phyloP scores from a whole-genome alignment of 2,888 invertebrate species.

The Tortrix viridana region DNA sequence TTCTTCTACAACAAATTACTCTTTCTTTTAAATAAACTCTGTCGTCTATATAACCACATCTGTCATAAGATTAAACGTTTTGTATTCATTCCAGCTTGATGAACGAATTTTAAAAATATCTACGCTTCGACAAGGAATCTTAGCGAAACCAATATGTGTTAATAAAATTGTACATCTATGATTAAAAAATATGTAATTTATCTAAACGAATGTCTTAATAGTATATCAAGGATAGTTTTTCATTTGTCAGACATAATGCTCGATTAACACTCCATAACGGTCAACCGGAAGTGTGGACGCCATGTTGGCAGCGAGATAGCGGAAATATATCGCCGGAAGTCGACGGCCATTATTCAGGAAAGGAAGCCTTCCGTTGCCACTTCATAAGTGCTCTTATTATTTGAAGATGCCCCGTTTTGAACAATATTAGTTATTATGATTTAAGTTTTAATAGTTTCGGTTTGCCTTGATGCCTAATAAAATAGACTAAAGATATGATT shows the following conservation, averaged over 20 bases:
- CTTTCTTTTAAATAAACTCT: too few species aligned
- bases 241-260: constrained; percentile 77
- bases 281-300: constrained; percentile 77
- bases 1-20: too few species aligned
- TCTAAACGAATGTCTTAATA: constrained; percentile 34
- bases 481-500: too few species aligned
- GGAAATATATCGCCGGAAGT: constrained; percentile 83
- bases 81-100: too few species aligned
- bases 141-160: too few species aligned
- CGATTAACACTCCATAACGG: constrained; percentile 83
- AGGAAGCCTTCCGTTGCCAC: constrained; percentile 74
- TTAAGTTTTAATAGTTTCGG: neutral
- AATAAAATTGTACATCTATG: too few species aligned
- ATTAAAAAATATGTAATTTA: too few species aligned
- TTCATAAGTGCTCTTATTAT: constrained; percentile 74
- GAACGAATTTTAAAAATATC: too few species aligned
- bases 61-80: too few species aligned
- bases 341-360: constrained; percentile 79
- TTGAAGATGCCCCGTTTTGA: constrained; percentile 45
- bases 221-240: constrained; percentile 68
- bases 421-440: neutral
- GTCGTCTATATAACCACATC: too few species aligned
- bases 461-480: too few species aligned
- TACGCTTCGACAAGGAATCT: too few species aligned
- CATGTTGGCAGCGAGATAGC: constrained; percentile 79